Evolutionary conservation across 1,140 invertebrate genomes (phyloP).

Genomic region (Drosophila mojavensis): DNA sequence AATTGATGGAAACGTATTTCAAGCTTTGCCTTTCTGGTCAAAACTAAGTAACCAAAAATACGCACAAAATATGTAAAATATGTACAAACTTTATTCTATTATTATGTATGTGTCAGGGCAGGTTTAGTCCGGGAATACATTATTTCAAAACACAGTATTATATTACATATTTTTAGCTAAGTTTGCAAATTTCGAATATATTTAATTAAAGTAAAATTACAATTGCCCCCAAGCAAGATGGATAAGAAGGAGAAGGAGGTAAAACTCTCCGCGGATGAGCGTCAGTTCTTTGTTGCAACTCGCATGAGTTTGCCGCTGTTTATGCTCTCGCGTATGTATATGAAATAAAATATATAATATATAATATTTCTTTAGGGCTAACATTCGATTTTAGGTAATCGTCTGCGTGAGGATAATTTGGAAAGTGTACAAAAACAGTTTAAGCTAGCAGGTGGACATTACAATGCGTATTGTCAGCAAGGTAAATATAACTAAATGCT

Average conservation of each 20-base stretch:
- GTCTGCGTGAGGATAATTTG: conserved; percentile 51
- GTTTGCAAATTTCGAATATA: conserved; percentile 13
- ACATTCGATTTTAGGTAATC: conserved; percentile 46
- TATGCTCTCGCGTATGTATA: conserved; percentile 60
- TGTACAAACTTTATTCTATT: too few relatives aligned
- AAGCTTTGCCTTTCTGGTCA: too few relatives aligned
- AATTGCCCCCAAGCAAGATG: conserved; percentile 20
- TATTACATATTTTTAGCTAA: background rate
- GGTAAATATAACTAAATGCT: conserved; percentile 9
- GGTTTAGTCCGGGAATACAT: too few relatives aligned
- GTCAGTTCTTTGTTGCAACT: conserved; percentile 64
- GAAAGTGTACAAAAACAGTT: conserved; percentile 51
- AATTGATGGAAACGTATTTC: too few relatives aligned
- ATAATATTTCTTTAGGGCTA: too few relatives aligned
- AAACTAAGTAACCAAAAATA: too few relatives aligned
- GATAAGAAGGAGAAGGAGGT: conserved; percentile 23
- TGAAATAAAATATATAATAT: background rate
- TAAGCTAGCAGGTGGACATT: conserved; percentile 59
- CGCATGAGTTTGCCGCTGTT: conserved; percentile 68
- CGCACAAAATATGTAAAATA: too few relatives aligned
- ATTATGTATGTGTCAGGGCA: too few relatives aligned
- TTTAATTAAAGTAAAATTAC: background rate
- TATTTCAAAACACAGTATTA: background rate
- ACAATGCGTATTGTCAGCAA: conserved; percentile 47
- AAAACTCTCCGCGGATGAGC: conserved; percentile 49